phyloP scores from a whole-genome alignment of 1,140 invertebrate genomes.

The Riptortus pedestris region DNA sequence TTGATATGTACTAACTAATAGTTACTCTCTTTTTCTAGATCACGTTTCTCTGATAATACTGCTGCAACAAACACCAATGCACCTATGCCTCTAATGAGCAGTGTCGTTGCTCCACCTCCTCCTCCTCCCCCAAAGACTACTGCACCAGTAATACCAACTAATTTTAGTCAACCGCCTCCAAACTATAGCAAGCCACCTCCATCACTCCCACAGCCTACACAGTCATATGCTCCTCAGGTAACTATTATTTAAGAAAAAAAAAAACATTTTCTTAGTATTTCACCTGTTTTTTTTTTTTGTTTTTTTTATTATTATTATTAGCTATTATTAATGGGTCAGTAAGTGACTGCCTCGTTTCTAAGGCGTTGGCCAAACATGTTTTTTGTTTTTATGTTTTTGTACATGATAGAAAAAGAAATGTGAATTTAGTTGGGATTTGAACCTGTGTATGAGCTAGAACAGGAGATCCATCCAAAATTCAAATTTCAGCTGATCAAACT shows the following conservation, averaged over 20 bases:
- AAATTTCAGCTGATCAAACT: too few relatives aligned
- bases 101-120: background rate
- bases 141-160: background rate
- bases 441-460: too few relatives aligned
- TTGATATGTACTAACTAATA: too few relatives aligned
- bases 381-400: background rate
- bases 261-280: too few relatives aligned
- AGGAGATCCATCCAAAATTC: too few relatives aligned
- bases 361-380: background rate
- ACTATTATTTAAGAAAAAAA: too few relatives aligned
- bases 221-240: background rate
- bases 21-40: too few relatives aligned
- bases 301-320: background rate
- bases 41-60: background rate
- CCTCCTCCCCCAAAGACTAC: slow-evolving; percentile 1
- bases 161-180: slow-evolving; percentile 7
- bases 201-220: background rate
- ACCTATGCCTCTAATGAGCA: background rate
- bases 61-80: background rate
- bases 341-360: background rate
- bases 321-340: background rate
- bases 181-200: slow-evolving; percentile 2
- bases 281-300: background rate
- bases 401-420: too few relatives aligned
- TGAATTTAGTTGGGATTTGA: too few relatives aligned